Base-by-base conservation (phyloP, 2,888 invertebrate species). In the Oligia strigilis region DNA sequence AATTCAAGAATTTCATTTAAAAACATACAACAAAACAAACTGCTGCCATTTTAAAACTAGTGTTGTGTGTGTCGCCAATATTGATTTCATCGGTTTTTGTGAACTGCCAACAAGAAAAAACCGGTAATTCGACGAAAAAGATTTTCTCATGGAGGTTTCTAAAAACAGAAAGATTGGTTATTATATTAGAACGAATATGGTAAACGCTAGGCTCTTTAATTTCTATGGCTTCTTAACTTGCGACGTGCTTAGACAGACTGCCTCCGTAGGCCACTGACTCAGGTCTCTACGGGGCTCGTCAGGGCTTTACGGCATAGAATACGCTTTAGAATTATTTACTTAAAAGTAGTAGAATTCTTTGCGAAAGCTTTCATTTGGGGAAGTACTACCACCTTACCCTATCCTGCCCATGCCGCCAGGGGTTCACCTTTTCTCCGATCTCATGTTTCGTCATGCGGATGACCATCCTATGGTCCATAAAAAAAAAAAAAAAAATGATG, bases 11-110 rank as follows among this genome's bases (percentile, higher is more conserved):
- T 11, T 58, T 70, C 0, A 9, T 52, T 75, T 77, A 70, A 77
- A 80, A 72, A 78, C 69, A 78, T 62, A 77, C 70, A 89, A 78
- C 89, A 87, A 89, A 87, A 87, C 89, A 87, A 87, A 85, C 78
- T 72, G 52, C 78, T 82, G 76, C 89, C 85, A 87, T 87, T 69
- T 87, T 87, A 14, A 46, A 46, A 55, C 43, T 85, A 87, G 73
- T 82, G 85, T 46, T 64, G 62, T 58, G 4, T 79, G 13, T 46
- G 0, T 3, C 36, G 36, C 36, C 36, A 4, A 36, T 71, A 84
- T 80, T 52, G 69, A 65, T 85, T 81, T 84, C 46, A 66, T n/a
- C 81, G 84, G 71, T 81, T 71, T 80, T 58, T 11, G 0, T 13
- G 14, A 19, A 65, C 19, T 58, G 49, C 52, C 72, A 58, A 0